Evolutionary conservation across 2,888 invertebrate species (phyloP), one percentile per base, ranked within the genome.

Genomic region (Lithophane semibrunnea): DNA sequence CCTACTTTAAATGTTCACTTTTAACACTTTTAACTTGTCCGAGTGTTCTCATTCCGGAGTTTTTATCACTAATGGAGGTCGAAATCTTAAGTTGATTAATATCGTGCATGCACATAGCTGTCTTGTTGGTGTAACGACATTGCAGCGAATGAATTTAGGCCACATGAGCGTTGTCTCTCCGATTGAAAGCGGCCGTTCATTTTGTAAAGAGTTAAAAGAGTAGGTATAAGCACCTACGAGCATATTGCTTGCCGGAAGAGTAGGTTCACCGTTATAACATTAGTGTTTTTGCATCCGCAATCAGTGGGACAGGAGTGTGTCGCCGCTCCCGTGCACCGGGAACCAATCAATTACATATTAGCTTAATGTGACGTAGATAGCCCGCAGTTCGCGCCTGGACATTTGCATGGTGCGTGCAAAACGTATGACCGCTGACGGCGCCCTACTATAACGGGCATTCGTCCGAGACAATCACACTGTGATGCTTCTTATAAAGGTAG

Each of bases 261-360:
- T 79, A 77, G 77, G 80, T 88, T 86, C 88, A 93, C 95, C 94
- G 95, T 96, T 96, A 95, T 92, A 92, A 91, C 95, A 96, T 95
- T 96, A 96, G 93, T 91, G 96, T 95, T 96, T 96, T 96, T 95
- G 94, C 94, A 94, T 93, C 90, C 91, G 90, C 91, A 94, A 95
- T 95, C 93, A 95, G 93, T 94, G 94, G 94, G 94, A 95, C 94
- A 95, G 93, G 93, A 94, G 94, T 92, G 93, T 91, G 90, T 90
- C 88, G 91, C 86, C 90, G 89, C 92, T 93, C 93, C 92, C 92
- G 92, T 91, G 88, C 93, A 93, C 90, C 91, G 92, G 94, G 94
- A 94, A 95, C 94, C 95, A 96, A 96, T 96, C 95, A 96, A 96
- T 95, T 96, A 94, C 94, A 94, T 96, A 96, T 96, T 96, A 96